These are phyloP conservation scores for Nycteola revayana DNA, from an alignment of 2,888 invertebrate species.

Conservation along the genomic window DNA sequence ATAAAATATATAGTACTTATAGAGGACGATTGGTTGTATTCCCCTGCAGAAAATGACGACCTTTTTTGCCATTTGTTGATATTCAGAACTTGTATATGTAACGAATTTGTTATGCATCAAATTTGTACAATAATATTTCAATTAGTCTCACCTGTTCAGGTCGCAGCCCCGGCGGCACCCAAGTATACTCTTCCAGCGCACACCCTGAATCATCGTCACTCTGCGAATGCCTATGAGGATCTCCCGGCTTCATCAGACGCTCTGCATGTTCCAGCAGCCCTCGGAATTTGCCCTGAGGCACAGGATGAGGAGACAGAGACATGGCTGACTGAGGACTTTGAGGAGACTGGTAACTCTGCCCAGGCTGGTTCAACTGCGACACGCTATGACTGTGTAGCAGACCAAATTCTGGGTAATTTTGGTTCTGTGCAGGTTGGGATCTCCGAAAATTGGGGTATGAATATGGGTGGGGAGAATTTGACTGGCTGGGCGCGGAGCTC, in stretches of 20 bases:
- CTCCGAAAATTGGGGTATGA: constrained; percentile 66
- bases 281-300: constrained; percentile 71
- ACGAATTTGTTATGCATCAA: no score
- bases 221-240: constrained; percentile 93
- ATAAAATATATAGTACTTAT: no score
- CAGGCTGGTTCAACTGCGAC: constrained; percentile 54
- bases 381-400: constrained; percentile 58
- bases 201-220: constrained; percentile 99
- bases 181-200: constrained; percentile 98
- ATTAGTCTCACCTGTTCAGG: constrained; percentile 96
- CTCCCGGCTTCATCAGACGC: constrained; percentile 84
- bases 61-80: no score
- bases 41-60: no score
- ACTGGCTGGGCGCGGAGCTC: constrained; percentile 62
- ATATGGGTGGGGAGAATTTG: constrained; percentile 67
- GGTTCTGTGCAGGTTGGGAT: constrained; percentile 49
- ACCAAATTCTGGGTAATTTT: constrained; percentile 53
- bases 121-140: no score
- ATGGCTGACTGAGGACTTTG: constrained; percentile 71
- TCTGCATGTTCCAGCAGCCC: constrained; percentile 78
- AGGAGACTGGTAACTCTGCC: constrained; percentile 61
- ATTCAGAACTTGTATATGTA: no score
- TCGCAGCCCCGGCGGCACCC: constrained; percentile 97
- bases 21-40: no score
- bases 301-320: constrained; percentile 71